phyloP scores from a whole-genome alignment of 2,888 invertebrate genomes.

The Philonicus albiceps region DNA sequence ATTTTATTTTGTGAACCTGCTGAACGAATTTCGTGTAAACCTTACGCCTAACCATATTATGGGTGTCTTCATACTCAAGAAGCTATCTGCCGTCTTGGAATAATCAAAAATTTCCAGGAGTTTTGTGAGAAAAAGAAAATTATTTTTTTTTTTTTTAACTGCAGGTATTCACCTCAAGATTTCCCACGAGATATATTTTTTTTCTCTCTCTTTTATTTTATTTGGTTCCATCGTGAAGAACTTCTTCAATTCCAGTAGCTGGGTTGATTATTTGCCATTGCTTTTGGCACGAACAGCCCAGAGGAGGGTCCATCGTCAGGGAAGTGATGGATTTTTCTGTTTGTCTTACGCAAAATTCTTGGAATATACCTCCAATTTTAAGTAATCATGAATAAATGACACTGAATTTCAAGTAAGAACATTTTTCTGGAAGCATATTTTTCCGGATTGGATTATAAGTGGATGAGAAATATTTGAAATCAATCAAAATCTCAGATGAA shows the following conservation, averaged over 20 bases:
- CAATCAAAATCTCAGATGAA: background rate
- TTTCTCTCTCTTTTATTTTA: background rate
- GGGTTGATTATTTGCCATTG: slow-evolving; percentile 6
- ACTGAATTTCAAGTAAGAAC: background rate
- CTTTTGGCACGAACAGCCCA: background rate
- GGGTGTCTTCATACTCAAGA: background rate
- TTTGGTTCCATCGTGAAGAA: background rate
- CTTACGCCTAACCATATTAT: background rate
- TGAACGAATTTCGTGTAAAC: background rate
- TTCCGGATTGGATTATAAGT: background rate
- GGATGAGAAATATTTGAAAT: background rate
- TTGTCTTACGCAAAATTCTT: background rate
- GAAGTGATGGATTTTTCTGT: slow-evolving; percentile 12
- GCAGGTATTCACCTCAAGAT: background rate
- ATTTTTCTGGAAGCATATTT: background rate
- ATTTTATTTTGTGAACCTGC: background rate
- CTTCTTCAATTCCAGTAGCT: background rate
- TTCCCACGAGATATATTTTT: background rate
- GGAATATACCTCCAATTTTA: background rate
- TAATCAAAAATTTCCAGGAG: slow-evolving; percentile 12
- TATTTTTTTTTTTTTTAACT: background rate
- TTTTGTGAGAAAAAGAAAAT: background rate
- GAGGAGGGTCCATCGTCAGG: background rate
- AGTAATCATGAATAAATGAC: slow-evolving; percentile 11
- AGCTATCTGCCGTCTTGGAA: background rate